Evolutionary conservation across 2,888 invertebrate genomes (phyloP).

Genomic region (Thereva nobilitata): DNA sequence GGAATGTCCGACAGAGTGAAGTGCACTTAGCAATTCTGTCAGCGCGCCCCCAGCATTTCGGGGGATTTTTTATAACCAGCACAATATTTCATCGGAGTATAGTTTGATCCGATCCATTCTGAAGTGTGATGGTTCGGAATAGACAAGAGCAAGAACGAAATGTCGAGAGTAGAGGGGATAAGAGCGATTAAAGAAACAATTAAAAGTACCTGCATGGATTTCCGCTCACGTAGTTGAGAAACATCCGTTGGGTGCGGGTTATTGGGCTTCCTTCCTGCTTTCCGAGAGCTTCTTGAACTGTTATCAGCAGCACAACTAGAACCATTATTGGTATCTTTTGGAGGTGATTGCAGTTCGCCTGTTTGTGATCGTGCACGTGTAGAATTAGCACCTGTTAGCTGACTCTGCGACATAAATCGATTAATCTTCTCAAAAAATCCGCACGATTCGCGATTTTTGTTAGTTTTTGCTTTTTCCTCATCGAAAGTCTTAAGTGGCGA

Average conservation of each 20-base stretch:
- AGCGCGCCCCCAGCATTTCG: too few relatives aligned
- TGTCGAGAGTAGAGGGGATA: neutral
- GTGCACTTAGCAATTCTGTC: too few relatives aligned
- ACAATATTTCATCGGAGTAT: too few relatives aligned
- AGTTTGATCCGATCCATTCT: too few relatives aligned
- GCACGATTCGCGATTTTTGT: conserved; percentile 38
- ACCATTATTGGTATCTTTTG: conserved; percentile 6
- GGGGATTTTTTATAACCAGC: too few relatives aligned
- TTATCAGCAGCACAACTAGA: conserved; percentile 3
- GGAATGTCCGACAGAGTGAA: too few relatives aligned
- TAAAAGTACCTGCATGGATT: conserved; percentile 40
- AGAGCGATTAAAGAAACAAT: conserved; percentile 1
- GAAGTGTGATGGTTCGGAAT: too few relatives aligned
- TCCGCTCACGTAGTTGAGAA: conserved; percentile 40
- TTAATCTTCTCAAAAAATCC: conserved; percentile 40
- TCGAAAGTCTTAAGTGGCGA: conserved; percentile 38
- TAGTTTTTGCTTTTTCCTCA: conserved; percentile 2
- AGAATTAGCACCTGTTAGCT: conserved; percentile 18
- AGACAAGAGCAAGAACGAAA: too few relatives aligned
- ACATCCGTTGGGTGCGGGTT: conserved; percentile 31
- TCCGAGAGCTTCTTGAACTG: conserved; percentile 18
- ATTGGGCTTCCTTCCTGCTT: conserved; percentile 25
- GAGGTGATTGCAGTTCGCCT: conserved; percentile 13
- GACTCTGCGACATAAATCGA: conserved; percentile 37
- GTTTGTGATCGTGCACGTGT: conserved; percentile 23